Conservation (phyloP, 2,113 vertebrate genomes). For the Telmatochromis sp. region DNA sequence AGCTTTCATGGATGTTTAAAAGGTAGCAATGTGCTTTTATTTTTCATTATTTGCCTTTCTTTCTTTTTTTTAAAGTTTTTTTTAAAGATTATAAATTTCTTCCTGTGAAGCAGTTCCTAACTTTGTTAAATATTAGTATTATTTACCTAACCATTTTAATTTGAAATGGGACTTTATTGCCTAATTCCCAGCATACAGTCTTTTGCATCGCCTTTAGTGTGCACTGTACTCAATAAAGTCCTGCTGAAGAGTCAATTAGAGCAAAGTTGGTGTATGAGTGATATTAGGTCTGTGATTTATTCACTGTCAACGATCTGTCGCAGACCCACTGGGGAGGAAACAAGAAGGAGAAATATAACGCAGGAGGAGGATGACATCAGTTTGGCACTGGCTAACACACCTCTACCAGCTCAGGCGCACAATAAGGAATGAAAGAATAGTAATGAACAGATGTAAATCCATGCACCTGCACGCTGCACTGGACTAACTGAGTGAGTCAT, state of each 20-base stretch:
- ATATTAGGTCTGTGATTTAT: slow-evolving; percentile 8
- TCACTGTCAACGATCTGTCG: slow-evolving; percentile 3
- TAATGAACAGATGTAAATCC: slow-evolving; percentile 5
- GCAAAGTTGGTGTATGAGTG: slow-evolving; percentile 10
- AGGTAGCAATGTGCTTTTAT: background rate
- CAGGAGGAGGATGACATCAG: background rate
- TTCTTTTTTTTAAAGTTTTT: background rate
- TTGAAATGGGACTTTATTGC: background rate
- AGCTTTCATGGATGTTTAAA: background rate
- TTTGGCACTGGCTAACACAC: background rate
- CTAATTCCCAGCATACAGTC: background rate
- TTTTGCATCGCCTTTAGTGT: background rate
- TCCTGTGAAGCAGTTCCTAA: background rate
- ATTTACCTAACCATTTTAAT: background rate
- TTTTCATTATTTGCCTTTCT: background rate
- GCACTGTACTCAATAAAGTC: slow-evolving; percentile 1
- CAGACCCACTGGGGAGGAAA: slow-evolving; percentile 8
- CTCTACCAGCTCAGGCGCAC: background rate
- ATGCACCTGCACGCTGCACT: slow-evolving; percentile 28
- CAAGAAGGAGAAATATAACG: background rate
- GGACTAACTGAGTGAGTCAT: slow-evolving; percentile 12
- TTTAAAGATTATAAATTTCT: background rate
- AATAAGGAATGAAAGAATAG: background rate
- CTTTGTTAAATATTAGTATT: background rate
- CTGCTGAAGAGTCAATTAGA: background rate